A percentile compares a stretch with the other conserved stretches of the same genome.
phyloP scores from a whole-genome alignment of 1,140 invertebrate species.

The Metopolophium dirhodum region DNA sequence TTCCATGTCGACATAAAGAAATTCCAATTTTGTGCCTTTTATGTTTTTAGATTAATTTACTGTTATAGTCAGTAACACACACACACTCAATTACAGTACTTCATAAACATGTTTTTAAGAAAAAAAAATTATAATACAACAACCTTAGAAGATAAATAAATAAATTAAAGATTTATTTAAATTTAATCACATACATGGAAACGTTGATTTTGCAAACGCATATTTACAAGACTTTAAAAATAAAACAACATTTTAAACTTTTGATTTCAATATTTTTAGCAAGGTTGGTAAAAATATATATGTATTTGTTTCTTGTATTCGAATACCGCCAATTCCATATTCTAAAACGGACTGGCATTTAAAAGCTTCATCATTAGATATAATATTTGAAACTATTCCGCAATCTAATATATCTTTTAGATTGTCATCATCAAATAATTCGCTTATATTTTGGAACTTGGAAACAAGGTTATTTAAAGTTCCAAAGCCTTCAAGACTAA shows the following conservation, averaged over 20 bases:
- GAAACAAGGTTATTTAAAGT: constrained; percentile 15
- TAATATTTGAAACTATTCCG: neutral
- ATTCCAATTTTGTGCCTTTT: too few relatives aligned
- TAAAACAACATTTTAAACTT: neutral
- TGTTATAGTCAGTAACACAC: too few relatives aligned
- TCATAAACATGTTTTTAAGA: too few relatives aligned
- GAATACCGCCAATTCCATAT: neutral
- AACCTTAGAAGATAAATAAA: neutral
- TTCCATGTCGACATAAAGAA: too few relatives aligned
- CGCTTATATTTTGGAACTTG: neutral
- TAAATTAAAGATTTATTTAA: neutral
- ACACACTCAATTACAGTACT: too few relatives aligned
- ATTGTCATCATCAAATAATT: neutral
- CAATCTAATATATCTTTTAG: neutral
- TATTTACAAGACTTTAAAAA: neutral
- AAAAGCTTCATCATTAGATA: neutral
- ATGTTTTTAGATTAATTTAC: too few relatives aligned
- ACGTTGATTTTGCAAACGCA: neutral
- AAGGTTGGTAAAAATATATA: constrained; percentile 36
- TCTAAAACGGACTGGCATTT: constrained; percentile 26
- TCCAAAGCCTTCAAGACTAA: neutral
- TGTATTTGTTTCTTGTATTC: neutral
- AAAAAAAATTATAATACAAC: too few relatives aligned
- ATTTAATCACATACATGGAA: neutral
- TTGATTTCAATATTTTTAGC: neutral